Conservation (phyloP, 2,797 vertebrate species). For the Rhadinocentrus ornatus region DNA sequence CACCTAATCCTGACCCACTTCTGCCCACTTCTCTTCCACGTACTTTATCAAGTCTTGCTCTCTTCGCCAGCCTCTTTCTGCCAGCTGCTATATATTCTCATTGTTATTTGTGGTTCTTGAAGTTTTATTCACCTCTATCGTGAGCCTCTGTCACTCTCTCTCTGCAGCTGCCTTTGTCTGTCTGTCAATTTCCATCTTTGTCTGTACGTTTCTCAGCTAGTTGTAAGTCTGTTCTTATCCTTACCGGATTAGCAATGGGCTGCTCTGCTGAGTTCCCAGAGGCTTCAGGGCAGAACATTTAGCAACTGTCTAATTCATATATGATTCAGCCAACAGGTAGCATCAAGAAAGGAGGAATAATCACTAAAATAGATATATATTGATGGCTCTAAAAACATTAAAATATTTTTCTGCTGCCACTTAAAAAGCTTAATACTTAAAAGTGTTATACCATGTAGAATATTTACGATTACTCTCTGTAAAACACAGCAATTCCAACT, state of each 20-base stretch:
- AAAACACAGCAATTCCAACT: not conserved
- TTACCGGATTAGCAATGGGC: constrained; percentile 69
- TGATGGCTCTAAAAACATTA: constrained; percentile 43
- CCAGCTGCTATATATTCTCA: constrained; percentile 12
- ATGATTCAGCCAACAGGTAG: constrained; percentile 59
- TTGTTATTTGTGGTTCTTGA: constrained; percentile 24
- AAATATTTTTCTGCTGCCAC: not conserved
- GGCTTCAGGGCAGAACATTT: constrained; percentile 64
- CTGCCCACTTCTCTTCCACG: constrained; percentile 24
- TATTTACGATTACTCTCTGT: not conserved
- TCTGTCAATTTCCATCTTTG: constrained; percentile 52
- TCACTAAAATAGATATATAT: constrained; percentile 32
- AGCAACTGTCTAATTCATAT: constrained; percentile 62
- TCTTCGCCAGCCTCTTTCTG: constrained; percentile 37
- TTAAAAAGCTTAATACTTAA: constrained; percentile 9
- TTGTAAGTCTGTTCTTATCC: constrained; percentile 61
- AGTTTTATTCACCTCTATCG: constrained; percentile 34
- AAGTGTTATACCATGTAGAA: not conserved
- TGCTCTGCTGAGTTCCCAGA: constrained; percentile 59
- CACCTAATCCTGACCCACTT: constrained; percentile 53
- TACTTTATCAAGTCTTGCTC: constrained; percentile 9
- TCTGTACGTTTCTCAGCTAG: constrained; percentile 32
- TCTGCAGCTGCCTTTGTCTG: constrained; percentile 28
- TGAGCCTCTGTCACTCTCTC: constrained; percentile 14
- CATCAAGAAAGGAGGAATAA: constrained; percentile 38